Conservation (phyloP, 2,113 vertebrate genomes). For the Oreocharis arfaki region DNA sequence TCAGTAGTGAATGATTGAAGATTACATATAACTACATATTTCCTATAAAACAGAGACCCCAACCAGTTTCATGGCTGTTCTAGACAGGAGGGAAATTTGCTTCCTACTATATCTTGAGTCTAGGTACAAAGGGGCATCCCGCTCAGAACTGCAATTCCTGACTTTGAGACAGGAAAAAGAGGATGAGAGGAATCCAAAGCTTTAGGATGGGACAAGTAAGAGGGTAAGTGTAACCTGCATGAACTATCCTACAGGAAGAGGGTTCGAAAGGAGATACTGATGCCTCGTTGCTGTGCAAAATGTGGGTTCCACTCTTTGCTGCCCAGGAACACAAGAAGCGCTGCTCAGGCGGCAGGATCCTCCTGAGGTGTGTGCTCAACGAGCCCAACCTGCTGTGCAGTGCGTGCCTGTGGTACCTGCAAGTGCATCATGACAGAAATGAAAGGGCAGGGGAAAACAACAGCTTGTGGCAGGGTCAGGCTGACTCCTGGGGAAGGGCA, state of each 20-base stretch:
- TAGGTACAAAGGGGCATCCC: neutral
- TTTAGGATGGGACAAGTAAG: neutral
- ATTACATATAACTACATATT: neutral
- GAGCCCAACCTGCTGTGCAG: fast-evolving
- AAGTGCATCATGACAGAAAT: neutral
- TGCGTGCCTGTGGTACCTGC: fast-evolving
- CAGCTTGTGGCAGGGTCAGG: fast-evolving
- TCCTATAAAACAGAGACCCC: neutral
- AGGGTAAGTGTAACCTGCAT: neutral
- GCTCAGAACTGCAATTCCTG: neutral
- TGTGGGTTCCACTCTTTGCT: neutral
- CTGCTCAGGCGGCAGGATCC: neutral
- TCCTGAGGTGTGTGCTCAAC: neutral
- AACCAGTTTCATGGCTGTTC: neutral
- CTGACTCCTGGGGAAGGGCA: neutral
- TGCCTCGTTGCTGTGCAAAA: neutral
- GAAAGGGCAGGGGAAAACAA: neutral
- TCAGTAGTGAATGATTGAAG: neutral
- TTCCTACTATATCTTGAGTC: neutral
- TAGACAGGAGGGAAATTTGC: neutral
- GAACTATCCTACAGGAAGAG: fast-evolving
- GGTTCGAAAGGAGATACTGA: neutral
- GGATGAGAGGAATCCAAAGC: neutral
- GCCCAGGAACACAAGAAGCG: fast-evolving
- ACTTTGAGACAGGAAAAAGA: neutral